phyloP scores from a whole-genome alignment of 2,113 vertebrate species.

The Misgurnus mizolepis region DNA sequence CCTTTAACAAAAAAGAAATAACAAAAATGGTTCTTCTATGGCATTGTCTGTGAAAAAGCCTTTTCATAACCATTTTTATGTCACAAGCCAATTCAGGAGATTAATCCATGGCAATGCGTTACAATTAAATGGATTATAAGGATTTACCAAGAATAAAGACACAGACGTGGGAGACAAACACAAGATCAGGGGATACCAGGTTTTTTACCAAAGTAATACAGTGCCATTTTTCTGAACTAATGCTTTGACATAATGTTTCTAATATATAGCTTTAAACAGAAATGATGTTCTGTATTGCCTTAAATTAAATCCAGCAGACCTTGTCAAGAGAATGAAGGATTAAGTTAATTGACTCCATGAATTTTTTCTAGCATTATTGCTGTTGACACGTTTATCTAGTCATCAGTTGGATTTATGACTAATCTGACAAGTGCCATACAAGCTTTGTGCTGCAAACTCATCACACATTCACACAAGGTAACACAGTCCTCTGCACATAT shows the following conservation, averaged over 20 bases:
- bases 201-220: background rate
- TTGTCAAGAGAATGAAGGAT: constrained; percentile 13
- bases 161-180: background rate
- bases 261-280: constrained; percentile 14
- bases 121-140: background rate
- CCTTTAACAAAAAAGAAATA: too few relatives aligned
- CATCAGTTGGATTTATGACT: constrained; percentile 23
- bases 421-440: constrained; percentile 30
- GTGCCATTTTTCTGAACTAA: background rate
- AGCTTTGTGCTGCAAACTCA: constrained; percentile 19
- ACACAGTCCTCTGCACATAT: background rate
- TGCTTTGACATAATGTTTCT: background rate
- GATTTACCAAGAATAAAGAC: background rate
- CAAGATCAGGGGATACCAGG: background rate
- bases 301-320: constrained; percentile 34
- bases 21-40: background rate
- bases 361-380: background rate
- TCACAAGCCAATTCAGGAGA: background rate
- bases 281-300: constrained; percentile 14
- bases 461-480: constrained; percentile 2
- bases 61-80: background rate
- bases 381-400: constrained; percentile 1
- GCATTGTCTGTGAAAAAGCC: background rate
- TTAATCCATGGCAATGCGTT: background rate
- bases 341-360: constrained; percentile 6